Evolutionary conservation across 2,888 invertebrate genomes (phyloP), one percentile per base, ranked within the genome.

Genomic region (Melinaea marsaeus): DNA sequence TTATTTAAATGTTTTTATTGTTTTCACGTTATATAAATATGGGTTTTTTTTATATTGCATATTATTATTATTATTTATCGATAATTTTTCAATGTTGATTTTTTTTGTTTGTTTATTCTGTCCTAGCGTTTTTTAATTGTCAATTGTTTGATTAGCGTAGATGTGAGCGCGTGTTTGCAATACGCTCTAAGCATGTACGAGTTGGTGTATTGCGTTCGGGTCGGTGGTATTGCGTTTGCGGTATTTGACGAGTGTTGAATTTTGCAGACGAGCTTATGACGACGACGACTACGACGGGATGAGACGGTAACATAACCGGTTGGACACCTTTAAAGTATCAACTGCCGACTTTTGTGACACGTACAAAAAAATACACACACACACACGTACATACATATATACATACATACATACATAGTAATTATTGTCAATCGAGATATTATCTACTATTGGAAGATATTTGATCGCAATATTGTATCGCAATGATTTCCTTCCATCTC

Each of bases 161-260:
- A 22, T 22, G 22, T 22, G 22, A 22, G 45, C 45, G 72, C 73
- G 74, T 76, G 75, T 72, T 70, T 75, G 73, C 72, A 75, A 75
- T 74, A 74, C 22, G 22, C 22, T 22, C 22, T 22, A 22, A 22
- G 75, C 78, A 72, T 69, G 68, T 48, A 70, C 74, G 73, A 72
- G 68, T 70, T 70, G 11, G 57, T 58, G 37, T 45, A 71, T 70
- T 42, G 55, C 51, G 48, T 46, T 13, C 68, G 72, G 75, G 80
- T 77, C 77, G 77, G 77, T 76, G 74, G 74, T 76, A 79, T 79
- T 83, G 81, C 81, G 79, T 79, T 79, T 82, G 85, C 78, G 80
- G 84, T 84, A 85, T 88, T 88, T 87, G 88, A 88, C 81, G 86
- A 85, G 83, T 86, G 85, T 81, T 84, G 83, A 86, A 87, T 87